These are phyloP conservation scores for Tyrannus savana DNA, from an alignment of 2,113 vertebrate genomes.

Conservation along the genomic window DNA sequence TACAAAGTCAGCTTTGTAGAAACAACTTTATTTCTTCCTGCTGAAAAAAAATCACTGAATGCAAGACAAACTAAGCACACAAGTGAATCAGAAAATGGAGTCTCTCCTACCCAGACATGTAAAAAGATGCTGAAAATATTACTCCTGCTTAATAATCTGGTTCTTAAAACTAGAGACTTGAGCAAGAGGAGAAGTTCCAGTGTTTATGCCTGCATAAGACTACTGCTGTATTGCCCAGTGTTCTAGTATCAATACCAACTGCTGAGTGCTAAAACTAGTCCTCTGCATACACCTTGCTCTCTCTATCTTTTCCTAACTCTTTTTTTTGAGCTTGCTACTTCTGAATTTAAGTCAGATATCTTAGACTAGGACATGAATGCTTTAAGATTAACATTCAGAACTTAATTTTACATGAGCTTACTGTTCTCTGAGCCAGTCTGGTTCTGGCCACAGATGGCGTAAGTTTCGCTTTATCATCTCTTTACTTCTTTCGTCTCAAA, in stretches of 20 bases:
- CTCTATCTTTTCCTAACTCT: not conserved
- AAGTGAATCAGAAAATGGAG: constrained; percentile 29
- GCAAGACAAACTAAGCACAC: constrained; percentile 20
- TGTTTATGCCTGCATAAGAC: not conserved
- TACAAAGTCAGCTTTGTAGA: constrained; percentile 53
- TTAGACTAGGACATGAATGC: not conserved
- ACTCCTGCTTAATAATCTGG: not conserved
- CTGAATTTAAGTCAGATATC: not conserved
- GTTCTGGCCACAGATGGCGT: not conserved
- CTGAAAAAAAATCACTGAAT: not conserved
- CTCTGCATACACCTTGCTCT: not conserved
- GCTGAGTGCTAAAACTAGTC: not conserved
- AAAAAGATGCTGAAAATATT: constrained; percentile 7
- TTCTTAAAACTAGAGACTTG: not conserved
- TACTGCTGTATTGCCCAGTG: not conserved
- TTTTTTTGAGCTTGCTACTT: not conserved
- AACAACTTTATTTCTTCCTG: constrained; percentile 13
- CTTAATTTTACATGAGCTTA: not conserved
- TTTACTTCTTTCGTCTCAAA: not conserved
- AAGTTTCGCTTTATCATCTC: not conserved
- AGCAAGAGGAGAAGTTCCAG: not conserved
- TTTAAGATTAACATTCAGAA: constrained; percentile 3
- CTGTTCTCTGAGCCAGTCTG: not conserved
- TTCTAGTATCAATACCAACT: not conserved
- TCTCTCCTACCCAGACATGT: not conserved